phyloP scores from a whole-genome alignment of 2,888 invertebrate genomes.

The Bellardia pandia region DNA sequence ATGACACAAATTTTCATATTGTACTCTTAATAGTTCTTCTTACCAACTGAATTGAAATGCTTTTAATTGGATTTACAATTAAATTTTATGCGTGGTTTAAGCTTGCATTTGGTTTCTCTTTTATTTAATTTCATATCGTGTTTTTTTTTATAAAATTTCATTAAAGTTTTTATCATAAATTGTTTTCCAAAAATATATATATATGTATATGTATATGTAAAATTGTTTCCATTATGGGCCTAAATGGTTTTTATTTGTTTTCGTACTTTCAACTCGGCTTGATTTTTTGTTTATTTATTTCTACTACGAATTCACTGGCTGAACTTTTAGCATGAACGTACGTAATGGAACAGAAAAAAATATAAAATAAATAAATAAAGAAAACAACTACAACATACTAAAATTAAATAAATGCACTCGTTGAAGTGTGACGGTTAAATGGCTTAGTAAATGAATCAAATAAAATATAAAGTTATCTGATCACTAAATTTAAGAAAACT shows the following conservation, averaged over 20 bases:
- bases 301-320: neutral
- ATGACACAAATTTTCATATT: too few relatives aligned
- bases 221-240: constrained; percentile 37
- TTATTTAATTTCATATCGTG: neutral
- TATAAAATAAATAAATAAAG: neutral
- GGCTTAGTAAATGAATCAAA: too few relatives aligned
- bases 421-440: neutral
- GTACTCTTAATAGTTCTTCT: too few relatives aligned
- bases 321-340: constrained; percentile 6
- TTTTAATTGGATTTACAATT: constrained; percentile 32
- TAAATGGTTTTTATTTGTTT: constrained; percentile 38
- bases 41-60: neutral
- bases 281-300: constrained; percentile 1
- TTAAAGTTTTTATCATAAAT: constrained; percentile 38
- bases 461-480: too few relatives aligned
- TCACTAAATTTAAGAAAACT: too few relatives aligned
- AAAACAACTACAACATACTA: neutral
- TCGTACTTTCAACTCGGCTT: neutral
- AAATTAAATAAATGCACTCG: neutral
- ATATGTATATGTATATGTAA: constrained; percentile 5
- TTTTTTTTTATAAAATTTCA: constrained; percentile 1
- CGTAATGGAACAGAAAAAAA: constrained; percentile 6
- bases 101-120: neutral
- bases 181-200: neutral
- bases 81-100: constrained; percentile 13